Base-by-base conservation (phyloP, 2,113 vertebrate genomes). In the Chaenocephalus aceratus region DNA sequence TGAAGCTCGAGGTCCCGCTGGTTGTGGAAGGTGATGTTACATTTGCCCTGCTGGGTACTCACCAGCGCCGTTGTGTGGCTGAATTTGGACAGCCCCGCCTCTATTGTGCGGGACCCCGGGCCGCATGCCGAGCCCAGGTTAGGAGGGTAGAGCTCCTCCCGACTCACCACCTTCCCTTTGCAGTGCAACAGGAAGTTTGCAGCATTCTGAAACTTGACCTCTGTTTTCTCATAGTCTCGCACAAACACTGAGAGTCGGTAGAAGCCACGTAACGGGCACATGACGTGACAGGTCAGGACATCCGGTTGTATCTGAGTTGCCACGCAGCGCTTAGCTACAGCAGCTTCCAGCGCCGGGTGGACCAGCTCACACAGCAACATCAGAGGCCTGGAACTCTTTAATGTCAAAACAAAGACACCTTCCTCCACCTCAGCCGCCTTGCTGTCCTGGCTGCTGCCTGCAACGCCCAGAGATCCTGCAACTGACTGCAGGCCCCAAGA, bases 101-200 rank as follows among this genome's bases (percentile, higher is more conserved):
- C 68, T 1, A 83, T 73, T 0, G 95, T 93, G 69, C 94, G 94
- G 11, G 86, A 94, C 26, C 96, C 96, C 0, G 93, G 93, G 4
- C 96, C 93, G 0, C 96, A 96, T 60, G 76, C 91, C 0, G 91
- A 76, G 66, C 94, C 92, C 26, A 95, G 86, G 30, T 92, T 87
- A 0, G 82, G 76, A 0, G 96, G 96, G 76, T 96, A 96, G 23
- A 96, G 90, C 30, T 93, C 11, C 0, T 95, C 94, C 16, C 60
- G 88, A 53, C 79, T 80, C 34, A 91, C 0, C 1, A 88, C 78
- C 2, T 83, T 89, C n/a, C 86, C 86, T 14, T 75, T 88, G 86
- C 95, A 96, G 63, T 6, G 76, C 34, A 95, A 3, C 57, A 97
- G 91, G 89, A 96, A 95, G 83, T 95, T 96, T 0, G 94, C 96